Conservation (phyloP, 2,113 vertebrate genomes). For the Mola mola region DNA sequence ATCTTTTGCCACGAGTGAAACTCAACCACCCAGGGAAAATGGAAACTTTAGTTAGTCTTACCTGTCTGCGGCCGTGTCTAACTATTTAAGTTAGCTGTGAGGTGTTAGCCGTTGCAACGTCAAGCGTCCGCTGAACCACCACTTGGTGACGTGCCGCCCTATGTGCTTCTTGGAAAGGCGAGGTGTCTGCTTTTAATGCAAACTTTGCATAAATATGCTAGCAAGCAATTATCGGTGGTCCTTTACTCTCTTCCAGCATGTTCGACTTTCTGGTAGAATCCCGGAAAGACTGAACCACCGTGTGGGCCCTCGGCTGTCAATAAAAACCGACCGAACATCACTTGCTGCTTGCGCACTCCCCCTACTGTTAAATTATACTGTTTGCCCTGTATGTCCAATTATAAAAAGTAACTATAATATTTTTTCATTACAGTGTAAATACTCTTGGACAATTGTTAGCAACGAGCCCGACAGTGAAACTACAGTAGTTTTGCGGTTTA, state of each 20-base stretch:
- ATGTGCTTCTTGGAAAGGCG: background rate
- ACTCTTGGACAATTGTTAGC: no score
- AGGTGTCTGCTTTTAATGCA: background rate
- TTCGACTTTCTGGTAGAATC: slow-evolving; percentile 26
- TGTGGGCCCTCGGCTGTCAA: slow-evolving; percentile 46
- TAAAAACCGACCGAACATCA: background rate
- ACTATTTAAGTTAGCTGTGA: slow-evolving; percentile 47
- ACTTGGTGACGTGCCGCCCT: background rate
- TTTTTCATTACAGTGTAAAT: no score
- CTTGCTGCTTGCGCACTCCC: slow-evolving; percentile 41
- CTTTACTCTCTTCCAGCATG: background rate
- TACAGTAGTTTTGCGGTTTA: no score
- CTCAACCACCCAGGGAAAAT: background rate
- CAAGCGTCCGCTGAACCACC: slow-evolving; percentile 10
- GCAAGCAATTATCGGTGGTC: background rate
- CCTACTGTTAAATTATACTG: slow-evolving; percentile 30
- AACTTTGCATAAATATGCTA: slow-evolving; percentile 5
- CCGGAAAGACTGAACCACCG: slow-evolving; percentile 60
- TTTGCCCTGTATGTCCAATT: no score
- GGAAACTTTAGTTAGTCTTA: slow-evolving; percentile 47
- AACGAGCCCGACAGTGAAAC: no score
- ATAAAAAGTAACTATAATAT: no score
- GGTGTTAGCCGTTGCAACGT: slow-evolving; percentile 32
- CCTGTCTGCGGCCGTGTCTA: slow-evolving; percentile 66
- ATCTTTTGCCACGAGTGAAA: background rate